Evolutionary conservation across 23 tunicate species (phyloP).

Genomic region (Ascidia mentula): DNA sequence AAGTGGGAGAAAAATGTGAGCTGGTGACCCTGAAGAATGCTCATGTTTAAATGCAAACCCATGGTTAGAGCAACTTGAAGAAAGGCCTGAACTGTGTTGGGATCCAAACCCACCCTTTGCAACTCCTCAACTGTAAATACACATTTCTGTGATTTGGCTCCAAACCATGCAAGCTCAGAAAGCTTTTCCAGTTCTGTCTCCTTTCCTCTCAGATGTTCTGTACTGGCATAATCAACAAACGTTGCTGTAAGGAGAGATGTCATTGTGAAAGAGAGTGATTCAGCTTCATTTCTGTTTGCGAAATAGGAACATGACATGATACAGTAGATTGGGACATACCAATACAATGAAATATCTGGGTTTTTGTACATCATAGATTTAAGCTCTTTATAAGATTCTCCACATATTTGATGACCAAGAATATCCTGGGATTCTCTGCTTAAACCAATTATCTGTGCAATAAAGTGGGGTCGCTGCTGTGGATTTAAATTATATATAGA

Average conservation of each 20-base stretch:
- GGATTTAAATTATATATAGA: not conserved
- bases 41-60: not conserved
- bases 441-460: not conserved
- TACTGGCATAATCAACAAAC: not conserved
- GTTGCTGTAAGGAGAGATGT: not conserved
- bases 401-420: conserved; percentile 1
- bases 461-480: not conserved
- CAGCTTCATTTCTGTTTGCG: not conserved
- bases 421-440: conserved; percentile 1
- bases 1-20: not conserved
- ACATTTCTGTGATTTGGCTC: not conserved
- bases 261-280: not conserved
- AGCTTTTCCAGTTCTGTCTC: not conserved
- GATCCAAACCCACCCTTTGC: not conserved
- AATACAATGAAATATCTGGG: not conserved
- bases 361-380: not conserved
- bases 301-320: not conserved
- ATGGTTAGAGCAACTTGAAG: not conserved
- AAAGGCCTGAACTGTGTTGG: not conserved
- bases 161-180: not conserved
- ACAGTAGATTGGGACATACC: conserved; percentile 4
- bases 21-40: not conserved
- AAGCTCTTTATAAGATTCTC: not conserved
- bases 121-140: not conserved
- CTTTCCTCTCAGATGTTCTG: not conserved